Percentiles rank a stretch among this genome's conserved stretches.
Evolutionary conservation across 2,113 vertebrate genomes (phyloP).

Genomic region (Menidia beryllina): DNA sequence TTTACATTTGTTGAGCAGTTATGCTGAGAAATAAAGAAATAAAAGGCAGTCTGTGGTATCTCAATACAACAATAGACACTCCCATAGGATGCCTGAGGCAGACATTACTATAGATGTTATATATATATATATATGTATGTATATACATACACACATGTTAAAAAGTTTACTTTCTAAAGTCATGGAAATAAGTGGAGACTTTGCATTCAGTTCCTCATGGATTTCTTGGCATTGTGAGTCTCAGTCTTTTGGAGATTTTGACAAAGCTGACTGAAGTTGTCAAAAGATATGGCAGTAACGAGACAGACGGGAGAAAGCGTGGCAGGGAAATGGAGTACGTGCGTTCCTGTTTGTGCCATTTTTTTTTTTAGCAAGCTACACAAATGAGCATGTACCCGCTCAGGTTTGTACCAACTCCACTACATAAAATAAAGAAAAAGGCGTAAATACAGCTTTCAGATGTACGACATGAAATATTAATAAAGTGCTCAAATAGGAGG

Average conservation of each 20-base stretch:
- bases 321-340: background rate
- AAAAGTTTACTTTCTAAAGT: conserved; percentile 25
- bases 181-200: conserved; percentile 44
- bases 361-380: conserved; percentile 17
- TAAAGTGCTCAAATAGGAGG: background rate
- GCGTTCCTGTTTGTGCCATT: background rate
- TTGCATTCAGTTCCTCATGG: conserved; percentile 56
- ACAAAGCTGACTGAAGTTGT: conserved; percentile 67
- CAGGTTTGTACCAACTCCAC: background rate
- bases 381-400: background rate
- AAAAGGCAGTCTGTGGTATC: background rate
- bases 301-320: conserved; percentile 40
- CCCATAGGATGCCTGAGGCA: background rate
- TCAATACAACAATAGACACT: too few relatives aligned
- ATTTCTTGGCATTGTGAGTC: conserved; percentile 51
- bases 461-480: background rate
- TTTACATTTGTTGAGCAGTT: background rate
- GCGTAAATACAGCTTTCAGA: background rate
- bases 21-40: background rate
- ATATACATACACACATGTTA: too few relatives aligned
- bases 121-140: too few relatives aligned
- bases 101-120: too few relatives aligned
- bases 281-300: conserved; percentile 46
- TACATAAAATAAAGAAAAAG: background rate
- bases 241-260: conserved; percentile 44